Conservation (phyloP, 2,113 vertebrate species). For the Orthochromis indermauri region DNA sequence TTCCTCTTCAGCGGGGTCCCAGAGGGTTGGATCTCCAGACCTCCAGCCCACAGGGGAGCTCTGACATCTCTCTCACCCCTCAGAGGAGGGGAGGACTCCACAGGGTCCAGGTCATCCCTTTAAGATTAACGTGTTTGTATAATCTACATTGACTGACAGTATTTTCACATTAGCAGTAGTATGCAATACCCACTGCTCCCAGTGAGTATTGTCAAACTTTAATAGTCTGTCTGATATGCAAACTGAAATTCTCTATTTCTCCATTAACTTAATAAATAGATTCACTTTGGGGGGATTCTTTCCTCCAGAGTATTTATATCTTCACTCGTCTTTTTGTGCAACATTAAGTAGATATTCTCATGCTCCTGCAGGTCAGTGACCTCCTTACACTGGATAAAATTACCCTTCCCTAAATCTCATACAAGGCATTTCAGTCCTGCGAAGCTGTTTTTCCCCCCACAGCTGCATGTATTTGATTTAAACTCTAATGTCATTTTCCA, state of each 20-base stretch:
- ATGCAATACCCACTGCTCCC: not conserved
- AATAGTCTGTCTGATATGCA: not conserved
- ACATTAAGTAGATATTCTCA: not conserved
- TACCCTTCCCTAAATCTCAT: not conserved
- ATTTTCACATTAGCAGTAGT: not conserved
- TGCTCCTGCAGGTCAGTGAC: not conserved
- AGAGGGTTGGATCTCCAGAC: conserved; percentile 6
- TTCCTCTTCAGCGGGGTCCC: conserved; percentile 13
- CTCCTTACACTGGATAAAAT: not conserved
- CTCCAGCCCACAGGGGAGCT: not conserved
- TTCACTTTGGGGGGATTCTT: not conserved
- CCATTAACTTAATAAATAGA: not conserved
- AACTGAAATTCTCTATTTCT: not conserved
- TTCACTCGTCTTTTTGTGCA: not conserved
- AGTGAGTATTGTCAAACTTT: not conserved
- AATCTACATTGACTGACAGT: not conserved
- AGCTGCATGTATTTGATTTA: not conserved
- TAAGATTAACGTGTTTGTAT: not conserved
- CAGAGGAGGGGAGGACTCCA: not conserved
- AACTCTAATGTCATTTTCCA: not conserved
- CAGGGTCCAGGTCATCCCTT: not conserved
- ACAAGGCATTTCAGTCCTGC: not conserved
- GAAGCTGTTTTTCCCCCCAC: no score
- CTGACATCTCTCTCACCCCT: not conserved
- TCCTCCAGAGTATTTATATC: not conserved